Conservation (phyloP, 2,888 invertebrate genomes). For the Watsonalla binaria region DNA sequence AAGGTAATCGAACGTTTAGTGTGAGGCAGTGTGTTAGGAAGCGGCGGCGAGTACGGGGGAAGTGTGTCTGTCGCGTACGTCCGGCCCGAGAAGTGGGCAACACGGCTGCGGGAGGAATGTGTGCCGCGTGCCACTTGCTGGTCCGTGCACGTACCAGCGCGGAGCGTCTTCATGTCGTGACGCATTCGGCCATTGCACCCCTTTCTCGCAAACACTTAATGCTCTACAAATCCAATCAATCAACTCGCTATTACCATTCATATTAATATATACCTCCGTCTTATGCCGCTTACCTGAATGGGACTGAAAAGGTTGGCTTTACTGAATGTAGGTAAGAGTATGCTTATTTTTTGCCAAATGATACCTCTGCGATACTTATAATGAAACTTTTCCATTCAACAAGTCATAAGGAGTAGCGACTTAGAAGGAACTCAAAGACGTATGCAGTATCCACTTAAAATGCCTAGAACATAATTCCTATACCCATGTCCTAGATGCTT, state of each 20-base stretch:
- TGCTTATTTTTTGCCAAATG: no score
- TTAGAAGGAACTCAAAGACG: no score
- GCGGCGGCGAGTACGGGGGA: conserved; percentile 43
- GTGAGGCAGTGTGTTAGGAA: conserved; percentile 16
- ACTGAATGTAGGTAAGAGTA: no score
- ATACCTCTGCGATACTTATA: no score
- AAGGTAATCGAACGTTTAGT: conserved; percentile 7
- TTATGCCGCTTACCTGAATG: no score
- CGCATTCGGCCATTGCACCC: conserved; percentile 72
- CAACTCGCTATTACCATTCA: conserved; percentile 49
- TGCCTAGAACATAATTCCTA: no score
- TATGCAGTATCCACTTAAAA: no score
- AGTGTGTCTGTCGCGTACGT: conserved; percentile 42
- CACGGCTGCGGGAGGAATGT: conserved; percentile 60
- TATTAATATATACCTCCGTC: conserved; percentile 40
- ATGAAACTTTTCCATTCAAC: no score
- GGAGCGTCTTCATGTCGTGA: conserved; percentile 21
- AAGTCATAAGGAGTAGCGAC: no score
- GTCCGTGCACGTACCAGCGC: conserved; percentile 25
- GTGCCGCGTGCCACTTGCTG: conserved; percentile 46
- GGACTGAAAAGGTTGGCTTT: no score
- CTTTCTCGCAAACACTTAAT: conserved; percentile 68
- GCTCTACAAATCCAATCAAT: conserved; percentile 72
- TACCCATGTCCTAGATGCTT: no score
- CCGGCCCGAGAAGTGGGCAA: conserved; percentile 62